These are phyloP conservation scores for Python bivittatus DNA, from an alignment of 2,113 vertebrate species.

Conservation along the genomic window DNA sequence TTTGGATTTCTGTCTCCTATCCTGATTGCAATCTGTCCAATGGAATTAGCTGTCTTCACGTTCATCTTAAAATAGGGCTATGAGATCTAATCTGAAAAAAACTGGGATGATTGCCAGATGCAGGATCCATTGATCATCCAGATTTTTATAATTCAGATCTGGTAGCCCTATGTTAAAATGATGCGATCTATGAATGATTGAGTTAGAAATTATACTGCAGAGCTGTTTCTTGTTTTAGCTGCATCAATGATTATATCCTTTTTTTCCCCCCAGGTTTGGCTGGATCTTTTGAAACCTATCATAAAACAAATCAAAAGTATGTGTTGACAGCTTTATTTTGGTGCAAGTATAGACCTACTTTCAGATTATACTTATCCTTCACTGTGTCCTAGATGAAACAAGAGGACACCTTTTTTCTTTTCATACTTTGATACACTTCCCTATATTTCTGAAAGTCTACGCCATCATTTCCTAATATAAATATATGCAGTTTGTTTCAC, in stretches of 20 bases:
- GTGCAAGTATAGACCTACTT: neutral
- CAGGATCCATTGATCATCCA: neutral
- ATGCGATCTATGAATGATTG: slow-evolving; percentile 3
- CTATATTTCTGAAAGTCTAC: neutral
- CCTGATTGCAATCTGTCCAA: neutral
- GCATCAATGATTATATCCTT: neutral
- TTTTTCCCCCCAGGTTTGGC: slow-evolving; percentile 86
- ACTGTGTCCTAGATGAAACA: neutral
- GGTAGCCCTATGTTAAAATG: neutral
- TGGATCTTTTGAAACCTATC: slow-evolving; percentile 95
- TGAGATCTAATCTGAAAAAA: neutral
- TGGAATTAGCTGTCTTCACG: neutral
- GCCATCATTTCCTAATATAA: neutral
- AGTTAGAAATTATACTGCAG: neutral
- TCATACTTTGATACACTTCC: neutral
- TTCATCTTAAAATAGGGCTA: neutral
- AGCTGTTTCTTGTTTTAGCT: slow-evolving; percentile 4
- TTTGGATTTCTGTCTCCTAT: neutral
- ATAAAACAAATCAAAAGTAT: slow-evolving; percentile 95
- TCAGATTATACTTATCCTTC: neutral
- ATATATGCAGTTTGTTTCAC: neutral
- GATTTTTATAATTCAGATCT: neutral
- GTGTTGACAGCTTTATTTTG: slow-evolving; percentile 54
- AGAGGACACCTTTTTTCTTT: neutral
- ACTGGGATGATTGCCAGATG: neutral